These are phyloP conservation scores for Tokudaia muenninki DNA, from an alignment of 2,797 vertebrate species.

Conservation along the genomic window DNA sequence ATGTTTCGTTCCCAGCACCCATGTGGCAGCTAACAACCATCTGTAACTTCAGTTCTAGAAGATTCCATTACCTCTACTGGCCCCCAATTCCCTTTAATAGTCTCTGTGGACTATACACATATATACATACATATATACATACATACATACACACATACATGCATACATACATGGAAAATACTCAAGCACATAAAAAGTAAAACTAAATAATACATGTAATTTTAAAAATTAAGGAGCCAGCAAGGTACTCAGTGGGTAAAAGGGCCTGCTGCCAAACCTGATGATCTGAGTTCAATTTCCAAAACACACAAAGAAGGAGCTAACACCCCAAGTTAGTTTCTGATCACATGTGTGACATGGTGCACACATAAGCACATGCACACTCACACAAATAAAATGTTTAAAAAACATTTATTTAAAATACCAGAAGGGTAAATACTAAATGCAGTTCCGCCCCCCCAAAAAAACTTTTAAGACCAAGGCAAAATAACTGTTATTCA, in stretches of 20 bases:
- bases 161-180: not conserved
- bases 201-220: not conserved
- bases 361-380: not conserved
- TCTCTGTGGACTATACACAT: not conserved
- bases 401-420: not conserved
- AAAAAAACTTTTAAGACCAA: not conserved
- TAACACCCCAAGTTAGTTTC: not conserved
- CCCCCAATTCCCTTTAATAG: not conserved
- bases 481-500: conserved; percentile 17
- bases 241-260: not conserved
- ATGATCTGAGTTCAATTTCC: not conserved
- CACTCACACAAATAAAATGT: not conserved
- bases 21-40: not conserved
- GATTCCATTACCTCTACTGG: not conserved
- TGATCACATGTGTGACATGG: not conserved
- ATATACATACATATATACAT: not conserved
- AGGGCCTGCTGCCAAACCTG: not conserved
- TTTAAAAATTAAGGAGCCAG: not conserved
- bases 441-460: not conserved
- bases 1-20: not conserved
- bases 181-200: not conserved
- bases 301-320: not conserved
- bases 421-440: not conserved
- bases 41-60: not conserved
- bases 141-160: not conserved